Evolutionary conservation across 2,797 vertebrate genomes (phyloP), one percentile per base, ranked within the genome.

Genomic region (Cichlasoma orientale): DNA sequence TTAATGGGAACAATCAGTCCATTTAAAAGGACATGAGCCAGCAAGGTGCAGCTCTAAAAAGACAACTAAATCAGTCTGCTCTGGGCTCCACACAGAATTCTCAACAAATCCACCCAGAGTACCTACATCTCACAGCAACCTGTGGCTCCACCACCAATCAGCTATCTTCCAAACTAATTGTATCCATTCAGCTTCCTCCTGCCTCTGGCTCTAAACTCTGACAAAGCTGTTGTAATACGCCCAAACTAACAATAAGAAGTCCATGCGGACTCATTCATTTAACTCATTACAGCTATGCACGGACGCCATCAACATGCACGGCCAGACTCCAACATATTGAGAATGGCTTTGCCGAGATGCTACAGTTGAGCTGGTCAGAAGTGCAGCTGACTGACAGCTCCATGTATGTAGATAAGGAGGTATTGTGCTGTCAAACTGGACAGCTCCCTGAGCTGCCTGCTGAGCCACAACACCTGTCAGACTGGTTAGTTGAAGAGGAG

Each of bases 401-500:
- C 41, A 33, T 76, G 78, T 83, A 89, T 89, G 87, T 72, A 89
- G 83, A 90, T 89, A 88, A 86, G 82, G 76, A 88, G 74, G 77
- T 78, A 78, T 68, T 74, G 88, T 86, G 84, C 84, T 77, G 89
- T 92, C 88, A 81, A 86, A 23, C 55, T n/a, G 78, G 80, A 91
- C 89, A 88, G 86, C 86, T 91, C 86, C 69, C 83, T 57, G 82
- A 82, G 83, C 36, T 18, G 27, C 79, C 85, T 9, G 61, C 86
- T 79, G 78, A 84, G 80, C 73, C n/a, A 72, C 78, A 85, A 89
- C 85, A 88, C 83, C 90, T 88, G 89, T 89, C 92, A 89, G 85
- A 41, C 61, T 18, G 77, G 75, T 79, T 77, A 56, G 70, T 1
- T 36, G 57, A 72, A 72, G 71, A 71, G 13, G 29, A 50, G 71